Percentiles rank a stretch among this genome's conserved stretches.
These are phyloP conservation scores for Mesorhabditis spiculigera DNA, from an alignment of 2,888 invertebrate species.

Conservation along the genomic window DNA sequence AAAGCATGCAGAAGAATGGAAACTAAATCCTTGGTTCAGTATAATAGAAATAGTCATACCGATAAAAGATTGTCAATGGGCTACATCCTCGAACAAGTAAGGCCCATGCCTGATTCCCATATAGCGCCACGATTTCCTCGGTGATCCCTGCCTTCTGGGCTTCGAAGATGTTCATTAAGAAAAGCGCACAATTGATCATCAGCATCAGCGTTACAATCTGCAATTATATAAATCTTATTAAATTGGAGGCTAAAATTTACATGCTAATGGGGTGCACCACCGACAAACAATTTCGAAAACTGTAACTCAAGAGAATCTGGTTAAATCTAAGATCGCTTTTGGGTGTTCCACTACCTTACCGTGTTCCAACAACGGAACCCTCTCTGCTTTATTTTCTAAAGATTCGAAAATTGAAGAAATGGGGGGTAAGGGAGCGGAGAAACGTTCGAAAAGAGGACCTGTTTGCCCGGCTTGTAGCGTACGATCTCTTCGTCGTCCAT, in stretches of 20 bases:
- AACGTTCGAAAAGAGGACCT: conserved; percentile 15
- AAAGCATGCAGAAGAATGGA: conserved; percentile 67
- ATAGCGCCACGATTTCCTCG: conserved; percentile 59
- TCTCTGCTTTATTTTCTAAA: neutral
- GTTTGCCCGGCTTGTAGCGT: conserved; percentile 44
- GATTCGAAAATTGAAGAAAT: conserved; percentile 4
- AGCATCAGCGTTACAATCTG: conserved; percentile 41
- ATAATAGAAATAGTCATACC: conserved; percentile 54
- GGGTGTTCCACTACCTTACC: neutral
- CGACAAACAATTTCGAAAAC: no score
- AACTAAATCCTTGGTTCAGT: conserved; percentile 20
- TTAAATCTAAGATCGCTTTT: no score
- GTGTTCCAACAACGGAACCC: conserved; percentile 5
- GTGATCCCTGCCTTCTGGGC: conserved; percentile 64
- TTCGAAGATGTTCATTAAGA: conserved; percentile 70
- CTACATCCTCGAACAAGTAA: conserved; percentile 68
- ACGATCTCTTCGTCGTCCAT: conserved; percentile 29
- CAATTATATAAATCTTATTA: conserved; percentile 8
- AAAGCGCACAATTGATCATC: conserved; percentile 68
- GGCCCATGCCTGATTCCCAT: conserved; percentile 69
- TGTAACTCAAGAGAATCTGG: no score
- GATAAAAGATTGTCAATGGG: conserved; percentile 68
- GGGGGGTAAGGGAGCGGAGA: neutral
- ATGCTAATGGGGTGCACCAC: no score
- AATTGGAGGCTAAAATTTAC: neutral